These are phyloP conservation scores for Emmelina monodactyla DNA, from an alignment of 2,888 invertebrate species.

Conservation along the genomic window DNA sequence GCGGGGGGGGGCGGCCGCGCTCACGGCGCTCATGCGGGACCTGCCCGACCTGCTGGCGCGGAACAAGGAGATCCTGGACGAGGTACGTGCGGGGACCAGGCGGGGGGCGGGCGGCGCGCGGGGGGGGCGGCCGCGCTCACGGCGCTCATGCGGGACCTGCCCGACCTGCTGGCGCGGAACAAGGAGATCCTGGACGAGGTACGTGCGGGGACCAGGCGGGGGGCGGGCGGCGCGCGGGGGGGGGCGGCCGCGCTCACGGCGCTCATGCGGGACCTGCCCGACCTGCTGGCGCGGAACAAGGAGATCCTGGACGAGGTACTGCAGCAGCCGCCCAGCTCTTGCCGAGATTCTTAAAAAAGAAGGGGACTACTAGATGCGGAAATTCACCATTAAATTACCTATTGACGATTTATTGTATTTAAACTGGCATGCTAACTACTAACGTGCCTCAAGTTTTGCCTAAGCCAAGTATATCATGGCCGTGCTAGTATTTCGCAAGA, in stretches of 20 bases:
- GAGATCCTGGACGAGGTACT: conserved; percentile 95
- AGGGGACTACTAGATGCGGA: too few species aligned
- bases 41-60: conserved; percentile 89
- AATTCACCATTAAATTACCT: too few species aligned
- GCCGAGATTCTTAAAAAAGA: too few species aligned
- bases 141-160: conserved; percentile 83
- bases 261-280: conserved; percentile 87
- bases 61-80: conserved; percentile 89
- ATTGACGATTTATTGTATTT: too few species aligned
- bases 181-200: conserved; percentile 90
- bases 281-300: conserved; percentile 84
- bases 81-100: too few species aligned
- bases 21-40: conserved; percentile 80
- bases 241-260: conserved; percentile 76
- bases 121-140: conserved; percentile 81
- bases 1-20: conserved; percentile 77
- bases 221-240: conserved; percentile 76
- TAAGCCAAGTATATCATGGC: too few species aligned
- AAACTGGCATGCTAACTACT: too few species aligned
- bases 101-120: too few species aligned
- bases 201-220: conserved; percentile 91
- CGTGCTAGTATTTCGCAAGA: too few species aligned
- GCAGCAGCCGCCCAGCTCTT: too few species aligned
- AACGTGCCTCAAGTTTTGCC: too few species aligned
- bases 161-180: conserved; percentile 89